Evolutionary conservation across 2,888 invertebrate species (phyloP).

Genomic region (Synanthedon tipuliformis): DNA sequence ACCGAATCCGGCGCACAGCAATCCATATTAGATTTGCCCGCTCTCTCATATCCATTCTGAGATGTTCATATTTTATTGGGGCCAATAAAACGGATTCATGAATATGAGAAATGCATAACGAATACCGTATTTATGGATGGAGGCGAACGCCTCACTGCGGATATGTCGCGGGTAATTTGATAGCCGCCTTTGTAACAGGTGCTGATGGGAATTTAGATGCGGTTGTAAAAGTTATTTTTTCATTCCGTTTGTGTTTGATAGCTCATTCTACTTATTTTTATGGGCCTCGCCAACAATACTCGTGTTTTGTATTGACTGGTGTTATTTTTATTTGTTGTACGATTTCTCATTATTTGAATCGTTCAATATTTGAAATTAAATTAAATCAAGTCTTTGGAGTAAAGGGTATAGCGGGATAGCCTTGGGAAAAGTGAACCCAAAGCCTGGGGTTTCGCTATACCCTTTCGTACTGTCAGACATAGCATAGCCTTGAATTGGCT

Average conservation of each 20-base stretch:
- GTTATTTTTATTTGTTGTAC: no score
- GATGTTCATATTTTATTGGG: constrained; percentile 72
- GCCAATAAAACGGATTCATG: constrained; percentile 73
- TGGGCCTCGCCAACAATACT: constrained; percentile 6
- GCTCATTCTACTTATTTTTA: constrained; percentile 40
- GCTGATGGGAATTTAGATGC: constrained; percentile 64
- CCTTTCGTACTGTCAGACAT: no score
- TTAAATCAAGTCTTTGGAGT: no score
- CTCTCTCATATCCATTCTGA: constrained; percentile 69
- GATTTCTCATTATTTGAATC: no score
- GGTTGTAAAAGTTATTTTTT: constrained; percentile 47
- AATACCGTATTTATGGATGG: constrained; percentile 68
- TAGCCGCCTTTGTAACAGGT: constrained; percentile 69
- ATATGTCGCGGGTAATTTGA: constrained; percentile 68
- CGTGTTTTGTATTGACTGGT: no score
- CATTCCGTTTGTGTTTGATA: constrained; percentile 48
- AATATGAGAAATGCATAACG: constrained; percentile 72
- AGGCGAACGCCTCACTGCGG: constrained; percentile 53
- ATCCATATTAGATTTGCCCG: constrained; percentile 70
- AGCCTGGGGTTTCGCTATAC: no score
- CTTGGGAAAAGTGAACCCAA: no score
- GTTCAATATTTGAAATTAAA: no score
- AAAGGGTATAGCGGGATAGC: no score
- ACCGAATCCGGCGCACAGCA: constrained; percentile 63
- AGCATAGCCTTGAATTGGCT: no score